phyloP scores from a whole-genome alignment of 2,888 invertebrate species.

The Parelbella ahira region DNA sequence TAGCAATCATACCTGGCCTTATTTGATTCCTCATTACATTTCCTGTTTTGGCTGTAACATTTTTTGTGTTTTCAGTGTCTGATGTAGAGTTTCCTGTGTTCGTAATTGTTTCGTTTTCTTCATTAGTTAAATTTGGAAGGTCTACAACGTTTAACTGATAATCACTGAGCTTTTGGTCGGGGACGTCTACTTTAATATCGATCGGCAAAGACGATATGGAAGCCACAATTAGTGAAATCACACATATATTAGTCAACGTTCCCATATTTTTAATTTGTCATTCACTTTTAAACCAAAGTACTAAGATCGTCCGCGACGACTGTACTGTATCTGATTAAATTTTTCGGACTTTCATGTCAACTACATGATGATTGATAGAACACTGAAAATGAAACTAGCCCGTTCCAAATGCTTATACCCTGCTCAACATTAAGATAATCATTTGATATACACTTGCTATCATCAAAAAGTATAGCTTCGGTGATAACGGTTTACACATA shows the following conservation, averaged over 20 bases:
- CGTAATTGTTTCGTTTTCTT: too few relatives aligned
- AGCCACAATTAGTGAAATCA: conserved; percentile 32
- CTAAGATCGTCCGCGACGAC: conserved; percentile 1
- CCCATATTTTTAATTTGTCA: conserved; percentile 33
- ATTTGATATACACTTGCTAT: conserved; percentile 15
- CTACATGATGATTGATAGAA: conserved; percentile 30
- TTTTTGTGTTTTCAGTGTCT: too few relatives aligned
- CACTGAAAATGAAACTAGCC: conserved; percentile 20
- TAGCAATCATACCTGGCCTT: conserved; percentile 48
- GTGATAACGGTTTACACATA: not conserved
- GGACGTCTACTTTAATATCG: conserved; percentile 13
- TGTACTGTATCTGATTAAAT: conserved; percentile 2
- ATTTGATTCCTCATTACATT: conserved; percentile 24
- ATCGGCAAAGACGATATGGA: conserved; percentile 38
- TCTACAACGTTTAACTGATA: conserved; percentile 7
- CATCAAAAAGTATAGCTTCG: conserved; percentile 12
- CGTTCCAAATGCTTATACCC: conserved; percentile 10
- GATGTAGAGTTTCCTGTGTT: too few relatives aligned
- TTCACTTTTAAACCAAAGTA: not conserved
- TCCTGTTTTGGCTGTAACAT: not conserved
- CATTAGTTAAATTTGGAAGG: conserved; percentile 17
- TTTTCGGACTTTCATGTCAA: conserved; percentile 23
- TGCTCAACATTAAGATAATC: conserved; percentile 12
- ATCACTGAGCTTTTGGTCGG: conserved; percentile 8
- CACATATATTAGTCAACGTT: conserved; percentile 30